A percentile compares a stretch with the other conserved stretches of the same genome.
phyloP scores from a whole-genome alignment of 64 coral and sea anemone genomes.

The Actinia equina region DNA sequence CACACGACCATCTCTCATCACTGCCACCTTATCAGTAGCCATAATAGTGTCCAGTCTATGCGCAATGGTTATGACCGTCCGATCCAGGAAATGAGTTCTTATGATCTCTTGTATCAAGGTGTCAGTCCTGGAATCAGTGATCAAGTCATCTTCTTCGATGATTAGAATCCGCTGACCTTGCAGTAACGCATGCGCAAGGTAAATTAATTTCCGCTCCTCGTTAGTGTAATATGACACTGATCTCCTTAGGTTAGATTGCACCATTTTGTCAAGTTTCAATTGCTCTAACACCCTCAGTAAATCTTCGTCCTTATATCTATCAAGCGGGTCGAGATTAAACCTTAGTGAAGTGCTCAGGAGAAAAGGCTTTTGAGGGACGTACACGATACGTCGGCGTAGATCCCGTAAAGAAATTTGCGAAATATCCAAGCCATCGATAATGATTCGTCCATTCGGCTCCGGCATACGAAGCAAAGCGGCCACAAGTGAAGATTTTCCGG shows the following conservation, averaged over 20 bases:
- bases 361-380: not conserved
- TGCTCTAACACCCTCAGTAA: not conserved
- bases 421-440: conserved; percentile 20
- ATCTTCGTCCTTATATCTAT: conserved; percentile 4
- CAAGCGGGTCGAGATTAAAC: conserved; percentile 8
- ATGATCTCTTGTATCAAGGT: conserved; percentile 60
- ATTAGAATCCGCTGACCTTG: conserved; percentile 49
- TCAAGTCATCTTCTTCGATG: conserved; percentile 55
- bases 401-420: not conserved
- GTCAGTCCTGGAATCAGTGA: conserved; percentile 52
- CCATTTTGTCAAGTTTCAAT: not conserved
- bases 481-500: conserved; percentile 51
- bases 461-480: conserved; percentile 54
- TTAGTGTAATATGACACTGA: not conserved
- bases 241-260: conserved; percentile 22
- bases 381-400: not conserved
- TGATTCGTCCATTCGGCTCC: conserved; percentile 28
- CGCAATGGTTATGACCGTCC: conserved; percentile 70
- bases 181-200: conserved; percentile 53
- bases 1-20: conserved; percentile 47
- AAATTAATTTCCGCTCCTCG: conserved; percentile 53
- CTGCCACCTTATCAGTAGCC: conserved; percentile 60
- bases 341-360: not conserved
- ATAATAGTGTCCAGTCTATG: conserved; percentile 82
- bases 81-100: conserved; percentile 52